Base-by-base conservation (phyloP, 2,797 vertebrate genomes). In the Melanotaenia maccullochi region DNA sequence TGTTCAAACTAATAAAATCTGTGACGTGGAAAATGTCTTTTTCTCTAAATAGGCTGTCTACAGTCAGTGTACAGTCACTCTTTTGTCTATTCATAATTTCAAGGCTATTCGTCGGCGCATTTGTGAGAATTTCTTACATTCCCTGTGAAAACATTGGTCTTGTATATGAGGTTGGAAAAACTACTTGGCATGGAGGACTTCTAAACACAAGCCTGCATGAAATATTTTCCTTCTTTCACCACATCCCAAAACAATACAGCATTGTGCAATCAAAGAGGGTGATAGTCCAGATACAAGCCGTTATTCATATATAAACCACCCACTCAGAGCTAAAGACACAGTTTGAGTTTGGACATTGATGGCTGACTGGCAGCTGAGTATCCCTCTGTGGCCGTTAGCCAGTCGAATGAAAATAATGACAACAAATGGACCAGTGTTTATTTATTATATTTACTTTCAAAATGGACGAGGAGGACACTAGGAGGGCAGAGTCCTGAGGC, bases 121-220 rank as follows among this genome's bases (percentile, higher is more conserved):
- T 88, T 42, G 60, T 56, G 65, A 68, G 71, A 78, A 68, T 85
- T 76, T 85, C 75, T 68, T 72, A 72, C 75, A 68, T 90, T 70
- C 79, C 64, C 62, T 78, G 79, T 68, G 75, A 87, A 90, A 91
- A 89, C 85, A 88, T 91, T 87, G 77, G 69, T 69, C 57, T 75
- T 85, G 56, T 84, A 35, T 73, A 72, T 75, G 78, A 76, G 84
- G 85, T 68, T 85, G 75, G 85, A 86, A 89, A 91, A 89, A 75
- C 66, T 51, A 47, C 74, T 83, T 65, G 63, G 63, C 25, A 11
- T 68, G 63, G 38, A 81, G 25, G 32, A 70, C 58, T 74, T 83
- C 76, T 79, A 69, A 78, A 87, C 76, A 85, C 64, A 84, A 82
- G 73, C 65, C 68, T 60, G 65, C 61, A 49, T 81, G 71, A 80